Evolutionary conservation across 2,113 vertebrate genomes (phyloP).

Genomic region (Toxotes jaculatrix): DNA sequence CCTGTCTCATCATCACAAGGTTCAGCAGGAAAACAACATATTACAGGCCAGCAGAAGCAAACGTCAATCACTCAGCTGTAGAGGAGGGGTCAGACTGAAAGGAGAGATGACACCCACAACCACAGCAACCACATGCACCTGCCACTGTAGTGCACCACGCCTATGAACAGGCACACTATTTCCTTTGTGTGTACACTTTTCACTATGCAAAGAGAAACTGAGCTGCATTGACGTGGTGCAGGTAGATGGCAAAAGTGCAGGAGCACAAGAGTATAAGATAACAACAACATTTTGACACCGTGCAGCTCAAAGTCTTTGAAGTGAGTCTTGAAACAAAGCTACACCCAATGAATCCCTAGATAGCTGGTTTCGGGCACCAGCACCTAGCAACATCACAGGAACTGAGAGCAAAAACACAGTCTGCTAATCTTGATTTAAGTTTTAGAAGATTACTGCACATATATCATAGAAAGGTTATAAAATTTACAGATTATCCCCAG

Average conservation of each 20-base stretch:
- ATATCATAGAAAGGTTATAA: neutral
- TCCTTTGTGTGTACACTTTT: constrained; percentile 55
- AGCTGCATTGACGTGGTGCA: constrained; percentile 47
- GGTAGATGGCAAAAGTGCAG: constrained; percentile 33
- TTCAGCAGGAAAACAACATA: constrained; percentile 9
- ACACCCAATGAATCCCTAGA: constrained; percentile 41
- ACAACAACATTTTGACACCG: constrained; percentile 35
- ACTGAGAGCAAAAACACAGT: constrained; percentile 14
- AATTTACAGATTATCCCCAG: constrained; percentile 12
- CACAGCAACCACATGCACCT: constrained; percentile 63
- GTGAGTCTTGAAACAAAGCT: constrained; percentile 53
- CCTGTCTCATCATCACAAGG: constrained; percentile 4
- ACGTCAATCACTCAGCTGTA: neutral
- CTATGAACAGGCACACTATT: constrained; percentile 42
- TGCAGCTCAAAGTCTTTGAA: constrained; percentile 59
- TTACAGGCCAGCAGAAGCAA: neutral
- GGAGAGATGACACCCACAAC: constrained; percentile 37
- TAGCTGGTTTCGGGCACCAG: constrained; percentile 19
- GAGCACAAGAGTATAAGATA: constrained; percentile 2
- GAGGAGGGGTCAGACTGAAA: constrained; percentile 25
- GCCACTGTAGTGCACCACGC: constrained; percentile 41
- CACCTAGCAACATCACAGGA: constrained; percentile 25
- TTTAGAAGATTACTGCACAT: neutral
- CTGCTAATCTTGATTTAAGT: constrained; percentile 9
- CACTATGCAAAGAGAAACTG: constrained; percentile 41